These are phyloP conservation scores for Epizoanthus rinbou DNA, from an alignment of 92 coral and sea anemone genomes.

Conservation along the genomic window DNA sequence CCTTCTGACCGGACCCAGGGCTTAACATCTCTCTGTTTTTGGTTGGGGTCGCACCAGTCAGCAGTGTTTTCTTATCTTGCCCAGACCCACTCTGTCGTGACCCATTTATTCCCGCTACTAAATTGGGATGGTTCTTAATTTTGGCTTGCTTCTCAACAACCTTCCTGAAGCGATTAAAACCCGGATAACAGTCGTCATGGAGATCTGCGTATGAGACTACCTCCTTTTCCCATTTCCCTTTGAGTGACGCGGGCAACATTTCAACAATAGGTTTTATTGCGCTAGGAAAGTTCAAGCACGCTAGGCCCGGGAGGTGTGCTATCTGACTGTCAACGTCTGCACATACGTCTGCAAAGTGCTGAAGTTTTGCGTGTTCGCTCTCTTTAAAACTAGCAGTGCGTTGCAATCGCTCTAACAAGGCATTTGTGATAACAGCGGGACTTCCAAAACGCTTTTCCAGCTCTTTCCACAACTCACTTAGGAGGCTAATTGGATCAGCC, in stretches of 20 bases:
- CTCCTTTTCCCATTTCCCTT: slow-evolving; percentile 58
- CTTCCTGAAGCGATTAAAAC: slow-evolving; percentile 27
- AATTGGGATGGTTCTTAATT: slow-evolving; percentile 27
- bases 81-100: slow-evolving; percentile 17
- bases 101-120: slow-evolving; percentile 1
- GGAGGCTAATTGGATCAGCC: slow-evolving; percentile 33
- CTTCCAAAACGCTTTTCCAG: slow-evolving; percentile 58
- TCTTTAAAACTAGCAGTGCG: slow-evolving; percentile 34
- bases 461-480: slow-evolving; percentile 53
- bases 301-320: slow-evolving; percentile 49
- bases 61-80: not conserved
- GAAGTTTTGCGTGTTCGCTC: slow-evolving; percentile 26
- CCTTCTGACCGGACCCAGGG: not conserved
- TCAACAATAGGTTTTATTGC: slow-evolving; percentile 47
- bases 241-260: slow-evolving; percentile 44
- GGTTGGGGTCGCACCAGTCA: not conserved
- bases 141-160: slow-evolving; percentile 22
- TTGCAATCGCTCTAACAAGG: slow-evolving; percentile 35
- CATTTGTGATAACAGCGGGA: slow-evolving; percentile 51
- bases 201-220: slow-evolving; percentile 51
- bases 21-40: not conserved
- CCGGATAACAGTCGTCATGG: slow-evolving; percentile 52
- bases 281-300: slow-evolving; percentile 55
- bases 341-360: slow-evolving; percentile 53
- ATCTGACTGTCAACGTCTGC: slow-evolving; percentile 54